phyloP scores from a whole-genome alignment of 1,140 invertebrate species.

The Drosophila pruinosa region DNA sequence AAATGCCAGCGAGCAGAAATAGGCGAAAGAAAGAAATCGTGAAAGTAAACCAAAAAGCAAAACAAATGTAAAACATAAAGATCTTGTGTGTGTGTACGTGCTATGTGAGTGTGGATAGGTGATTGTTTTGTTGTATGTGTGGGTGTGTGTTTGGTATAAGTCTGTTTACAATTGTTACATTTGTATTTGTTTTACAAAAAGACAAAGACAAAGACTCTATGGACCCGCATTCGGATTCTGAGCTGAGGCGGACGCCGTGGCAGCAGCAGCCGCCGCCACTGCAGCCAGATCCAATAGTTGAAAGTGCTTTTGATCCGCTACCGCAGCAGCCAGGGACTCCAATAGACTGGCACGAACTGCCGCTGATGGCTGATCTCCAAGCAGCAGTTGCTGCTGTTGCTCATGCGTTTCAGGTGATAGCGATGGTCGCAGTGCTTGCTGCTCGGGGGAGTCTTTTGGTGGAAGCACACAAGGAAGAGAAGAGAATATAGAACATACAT shows the following conservation, averaged over 20 bases:
- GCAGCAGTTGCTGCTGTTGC: conserved; percentile 38
- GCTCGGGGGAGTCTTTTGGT: conserved; percentile 60
- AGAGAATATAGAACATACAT: conserved; percentile 47
- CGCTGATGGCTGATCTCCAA: conserved; percentile 54
- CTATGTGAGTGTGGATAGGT: not conserved
- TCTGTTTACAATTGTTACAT: conserved; percentile 24
- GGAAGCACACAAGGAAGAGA: conserved; percentile 38
- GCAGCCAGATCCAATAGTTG: conserved; percentile 73
- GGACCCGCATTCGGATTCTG: conserved; percentile 55
- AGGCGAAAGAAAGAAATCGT: conserved; percentile 2
- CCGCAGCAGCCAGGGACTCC: conserved; percentile 67
- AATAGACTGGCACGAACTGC: conserved; percentile 67
- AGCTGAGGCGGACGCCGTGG: conserved; percentile 55
- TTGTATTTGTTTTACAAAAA: not conserved
- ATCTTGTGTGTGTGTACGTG: conserved; percentile 1
- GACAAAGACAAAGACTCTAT: conserved; percentile 31
- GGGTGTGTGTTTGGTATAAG: not conserved
- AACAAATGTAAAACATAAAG: conserved; percentile 23
- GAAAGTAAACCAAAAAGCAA: conserved; percentile 12
- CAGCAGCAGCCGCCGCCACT: conserved; percentile 64
- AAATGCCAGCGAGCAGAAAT: not conserved
- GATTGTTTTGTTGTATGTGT: conserved; percentile 15
- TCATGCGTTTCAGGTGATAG: conserved; percentile 56
- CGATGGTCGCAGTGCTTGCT: conserved; percentile 49
- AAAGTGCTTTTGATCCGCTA: conserved; percentile 73